Base-by-base conservation (phyloP, 64 coral and sea anemone species). In the Platygyra sinensis region DNA sequence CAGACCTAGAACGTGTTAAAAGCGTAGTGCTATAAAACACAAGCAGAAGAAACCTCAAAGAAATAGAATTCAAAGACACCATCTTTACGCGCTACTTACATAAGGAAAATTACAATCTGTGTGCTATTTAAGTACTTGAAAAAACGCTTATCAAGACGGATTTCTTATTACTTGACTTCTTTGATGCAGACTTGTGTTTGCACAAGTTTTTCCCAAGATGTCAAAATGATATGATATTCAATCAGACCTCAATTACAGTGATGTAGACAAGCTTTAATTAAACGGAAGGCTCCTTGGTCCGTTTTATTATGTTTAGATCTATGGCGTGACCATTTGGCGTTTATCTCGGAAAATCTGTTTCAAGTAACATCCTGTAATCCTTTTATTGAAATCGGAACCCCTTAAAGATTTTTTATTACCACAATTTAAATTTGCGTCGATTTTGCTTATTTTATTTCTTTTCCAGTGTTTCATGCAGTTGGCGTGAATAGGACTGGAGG, bases 81-180 rank as follows among this genome's bases (percentile, higher is more conserved):
- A 80, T 80, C 54, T 80, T 80, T 80, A 31, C 29, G 30, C 24
- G 28, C 28, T 61, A 80, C 52, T 30, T 61, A 30, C 18, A 52
- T 30, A 27, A 32, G 52, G 30, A 36, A 80, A 80, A 32, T 33
- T 60, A 32, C 57, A 62, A 80, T 60, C 17, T 61, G 78, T n/a
- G n/a, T 4, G 9, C 61, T 54, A 55, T 60, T 80, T 80, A 60
- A 80, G 78, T 61, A 33, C 78, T 80, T 80, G 78, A 80, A 30
- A 80, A 73, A 62, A 80, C 54, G 78, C 52, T 62, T 54, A 80
- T 80, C 54, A 80, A 61, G 32, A 61, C 28, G n/a, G 78, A 30
- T 14, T 15, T 60, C 62, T 80, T 36, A 61, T 61, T 80, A 62
- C 27, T 61, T 61, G 27, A 33, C 17, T 18, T 61, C 14, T 19